phyloP scores from a whole-genome alignment of 2,888 invertebrate genomes.

The Eumerus sabulonum region DNA sequence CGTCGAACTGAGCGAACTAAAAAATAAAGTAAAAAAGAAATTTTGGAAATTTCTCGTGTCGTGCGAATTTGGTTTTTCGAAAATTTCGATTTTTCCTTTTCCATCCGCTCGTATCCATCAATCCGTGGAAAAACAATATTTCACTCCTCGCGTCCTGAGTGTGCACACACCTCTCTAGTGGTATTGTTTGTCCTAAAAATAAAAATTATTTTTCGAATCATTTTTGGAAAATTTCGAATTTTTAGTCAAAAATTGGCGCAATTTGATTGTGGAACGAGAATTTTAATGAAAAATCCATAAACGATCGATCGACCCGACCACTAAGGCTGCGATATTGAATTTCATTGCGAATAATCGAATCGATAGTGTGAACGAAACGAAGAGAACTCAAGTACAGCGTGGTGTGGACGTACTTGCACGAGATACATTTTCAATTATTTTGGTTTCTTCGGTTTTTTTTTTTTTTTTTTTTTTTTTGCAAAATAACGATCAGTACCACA shows the following conservation, averaged over 20 bases:
- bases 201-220: constrained; percentile 26
- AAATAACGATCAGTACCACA: constrained; percentile 15
- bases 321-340: constrained; percentile 25
- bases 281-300: constrained; percentile 21
- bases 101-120: background rate
- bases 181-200: constrained; percentile 59
- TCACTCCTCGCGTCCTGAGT: constrained; percentile 22
- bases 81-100: too few relatives aligned
- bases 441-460: too few relatives aligned
- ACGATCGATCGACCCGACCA: constrained; percentile 12
- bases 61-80: constrained; percentile 54
- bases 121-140: constrained; percentile 18
- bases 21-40: too few relatives aligned
- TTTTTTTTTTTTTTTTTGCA: constrained; percentile 24
- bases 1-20: too few relatives aligned
- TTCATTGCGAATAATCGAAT: constrained; percentile 10
- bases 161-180: constrained; percentile 28
- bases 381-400: background rate
- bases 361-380: constrained; percentile 1
- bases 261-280: constrained; percentile 23
- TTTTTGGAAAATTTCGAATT: background rate
- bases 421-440: constrained; percentile 18
- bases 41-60: constrained; percentile 20
- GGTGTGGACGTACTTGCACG: background rate
- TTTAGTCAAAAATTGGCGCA: constrained; percentile 45